Evolutionary conservation across 2,888 invertebrate genomes (phyloP).

Genomic region (Cosmia pyralina): DNA sequence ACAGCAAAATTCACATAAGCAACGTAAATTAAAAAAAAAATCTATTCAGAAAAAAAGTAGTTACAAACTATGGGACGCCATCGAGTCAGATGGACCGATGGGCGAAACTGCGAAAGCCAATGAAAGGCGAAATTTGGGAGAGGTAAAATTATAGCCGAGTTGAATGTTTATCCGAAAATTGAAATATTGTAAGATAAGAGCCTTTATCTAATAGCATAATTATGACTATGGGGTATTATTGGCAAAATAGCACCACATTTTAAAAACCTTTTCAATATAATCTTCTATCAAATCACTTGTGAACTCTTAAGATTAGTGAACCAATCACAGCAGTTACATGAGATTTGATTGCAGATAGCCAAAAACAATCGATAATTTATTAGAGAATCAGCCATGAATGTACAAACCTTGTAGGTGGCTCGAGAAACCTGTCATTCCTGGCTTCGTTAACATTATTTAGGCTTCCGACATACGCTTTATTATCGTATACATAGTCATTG

Average conservation of each 20-base stretch:
- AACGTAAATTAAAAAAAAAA: not conserved
- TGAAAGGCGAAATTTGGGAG: not conserved
- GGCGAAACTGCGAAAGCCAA: not conserved
- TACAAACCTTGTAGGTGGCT: constrained; percentile 75
- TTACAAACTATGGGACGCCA: not conserved
- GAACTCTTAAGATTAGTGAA: not conserved
- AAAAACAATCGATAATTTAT: constrained; percentile 14
- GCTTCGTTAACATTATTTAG: constrained; percentile 70
- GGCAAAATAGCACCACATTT: not conserved
- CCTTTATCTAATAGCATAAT: not conserved
- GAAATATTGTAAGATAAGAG: not conserved
- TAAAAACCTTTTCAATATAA: constrained; percentile 1
- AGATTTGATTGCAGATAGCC: constrained; percentile 11
- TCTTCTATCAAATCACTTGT: not conserved
- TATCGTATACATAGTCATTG: constrained; percentile 81
- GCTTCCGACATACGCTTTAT: constrained; percentile 81
- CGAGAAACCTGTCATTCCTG: constrained; percentile 36
- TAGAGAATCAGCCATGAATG: not conserved
- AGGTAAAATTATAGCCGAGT: not conserved
- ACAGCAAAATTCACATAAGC: not conserved
- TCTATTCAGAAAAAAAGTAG: not conserved
- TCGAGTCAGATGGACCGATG: not conserved
- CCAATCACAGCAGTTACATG: constrained; percentile 13
- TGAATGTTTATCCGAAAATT: not conserved
- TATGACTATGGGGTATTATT: not conserved